Evolutionary conservation across 2,888 invertebrate genomes (phyloP).

Genomic region (Chironomus riparius): DNA sequence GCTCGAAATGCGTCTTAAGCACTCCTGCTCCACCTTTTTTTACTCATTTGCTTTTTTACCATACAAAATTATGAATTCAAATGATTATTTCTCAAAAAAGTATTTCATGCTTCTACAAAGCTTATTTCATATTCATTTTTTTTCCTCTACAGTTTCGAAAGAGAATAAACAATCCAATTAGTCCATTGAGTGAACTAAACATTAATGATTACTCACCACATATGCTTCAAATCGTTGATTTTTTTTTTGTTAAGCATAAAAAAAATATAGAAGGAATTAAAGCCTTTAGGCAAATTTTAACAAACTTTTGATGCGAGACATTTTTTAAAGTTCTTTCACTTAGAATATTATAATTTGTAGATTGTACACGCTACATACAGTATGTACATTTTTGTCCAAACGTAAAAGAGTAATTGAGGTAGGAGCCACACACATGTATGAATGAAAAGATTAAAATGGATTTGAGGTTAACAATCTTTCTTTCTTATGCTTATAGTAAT

Average conservation of each 20-base stretch:
- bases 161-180: neutral
- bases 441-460: conserved; percentile 9
- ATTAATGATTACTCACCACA: neutral
- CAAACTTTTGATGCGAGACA: neutral
- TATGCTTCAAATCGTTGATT: neutral
- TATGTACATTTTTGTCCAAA: neutral
- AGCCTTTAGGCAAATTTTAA: neutral
- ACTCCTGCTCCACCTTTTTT: no score
- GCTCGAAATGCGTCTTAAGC: no score
- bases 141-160: neutral
- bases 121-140: neutral
- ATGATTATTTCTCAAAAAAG: neutral
- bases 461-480: conserved; percentile 13
- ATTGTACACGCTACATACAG: no score
- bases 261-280: neutral
- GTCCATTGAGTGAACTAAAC: neutral
- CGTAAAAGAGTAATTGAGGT: neutral
- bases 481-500: neutral
- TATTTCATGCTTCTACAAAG: neutral
- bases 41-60: no score
- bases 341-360: no score
- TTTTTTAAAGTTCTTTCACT: neutral
- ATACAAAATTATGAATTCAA: neutral
- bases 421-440: neutral
- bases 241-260: neutral